Base-by-base conservation (phyloP, 2,113 vertebrate species). In the Propithecus coquereli region DNA sequence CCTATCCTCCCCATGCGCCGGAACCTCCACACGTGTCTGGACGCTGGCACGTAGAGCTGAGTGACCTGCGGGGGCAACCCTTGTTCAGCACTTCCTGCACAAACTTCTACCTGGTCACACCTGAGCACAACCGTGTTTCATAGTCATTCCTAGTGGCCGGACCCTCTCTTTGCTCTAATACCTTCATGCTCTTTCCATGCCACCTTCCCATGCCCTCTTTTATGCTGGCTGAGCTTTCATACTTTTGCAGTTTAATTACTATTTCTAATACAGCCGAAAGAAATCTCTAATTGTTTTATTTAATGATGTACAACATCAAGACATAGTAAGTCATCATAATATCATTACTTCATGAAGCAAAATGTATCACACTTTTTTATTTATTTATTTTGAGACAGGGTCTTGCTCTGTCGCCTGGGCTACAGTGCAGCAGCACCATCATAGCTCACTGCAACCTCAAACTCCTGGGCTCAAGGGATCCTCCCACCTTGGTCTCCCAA, bases 1-100 rank as follows among this genome's bases (percentile, higher is more conserved):
- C 99, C 99, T 25, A 99, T 99, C 87, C 99, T 99, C 14, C 99
- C 99, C 99, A 99, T 99, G 95, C 99, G 98, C 76, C 99, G 98
- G 83, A 99, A 99, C 94, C 99, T 98, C 99, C 99, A 99, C 32
- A 99, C 99, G 0, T 99, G 99, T 94, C 99, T 99, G 34, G 99
- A 99, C 0, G 99, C 99, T 0, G 99, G 99, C 63, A 99, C 99
- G 6, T 99, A 99, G 68, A 99, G 98, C 97, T 99, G 99, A 0
- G 99, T 99, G 97, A 99, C 99, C 99, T 99, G 95, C 3, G 27
- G 70, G 37, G n/a, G 34, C 43, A 32, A 18, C 5, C 2, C 20
- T 14, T 6, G 22, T 73, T 97, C 37, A 94, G 74, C 8, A 27
- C 22, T 2, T 30, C 22, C 54, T 14, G 57, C 18, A 27, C 5